Evolutionary conservation across 2,888 invertebrate genomes (phyloP), one percentile per base, ranked within the genome.

Genomic region (Eristalis tenax): DNA sequence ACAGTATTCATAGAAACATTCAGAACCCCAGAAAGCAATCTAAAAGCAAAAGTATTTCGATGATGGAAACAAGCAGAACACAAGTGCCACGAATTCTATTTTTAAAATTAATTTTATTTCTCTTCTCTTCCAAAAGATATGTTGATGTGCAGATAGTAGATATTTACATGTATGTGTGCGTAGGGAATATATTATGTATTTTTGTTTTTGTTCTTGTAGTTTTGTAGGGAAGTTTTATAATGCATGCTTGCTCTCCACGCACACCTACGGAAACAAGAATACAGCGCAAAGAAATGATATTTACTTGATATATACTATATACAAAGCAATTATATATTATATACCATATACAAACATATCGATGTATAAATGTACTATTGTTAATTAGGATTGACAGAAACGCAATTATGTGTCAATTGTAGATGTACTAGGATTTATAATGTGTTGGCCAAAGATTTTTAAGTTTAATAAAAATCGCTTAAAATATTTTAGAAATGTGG

Each of bases 391-490:
- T 64, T 50, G 38, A 80, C 32, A 80, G 66, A 83, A 40, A 28
- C 76, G 78, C 78, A 87, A 83, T 83, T 76, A 50, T 73, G 75
- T 83, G 83, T 88, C 82, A 88, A 88, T 80, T 84, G 73, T 80
- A 81, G 80, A 56, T 82, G 59, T 81, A 79, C 75, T 66, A 75
- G 73, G 71, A 69, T 78, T 80, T 65, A 77, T 61, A 87, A 90
- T 89, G 89, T 90, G 90, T 91, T 91, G 91, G 91, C 91, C 91
- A 91, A 91, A 91, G 91, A 91, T 89, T 89, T 89, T 88, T 88
- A 88, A 82, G 26, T 77, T 80, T 57, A 83, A 88, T 78, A 89
- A 83, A 81, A 87, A 84, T 88, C 84, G 78, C 57, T 82, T 85
- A 64, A 64, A 87, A 71, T 76, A 71, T 77, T 69, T 76, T 71